phyloP scores from a whole-genome alignment of 1,140 invertebrate species.

The Drosophila rufa region DNA sequence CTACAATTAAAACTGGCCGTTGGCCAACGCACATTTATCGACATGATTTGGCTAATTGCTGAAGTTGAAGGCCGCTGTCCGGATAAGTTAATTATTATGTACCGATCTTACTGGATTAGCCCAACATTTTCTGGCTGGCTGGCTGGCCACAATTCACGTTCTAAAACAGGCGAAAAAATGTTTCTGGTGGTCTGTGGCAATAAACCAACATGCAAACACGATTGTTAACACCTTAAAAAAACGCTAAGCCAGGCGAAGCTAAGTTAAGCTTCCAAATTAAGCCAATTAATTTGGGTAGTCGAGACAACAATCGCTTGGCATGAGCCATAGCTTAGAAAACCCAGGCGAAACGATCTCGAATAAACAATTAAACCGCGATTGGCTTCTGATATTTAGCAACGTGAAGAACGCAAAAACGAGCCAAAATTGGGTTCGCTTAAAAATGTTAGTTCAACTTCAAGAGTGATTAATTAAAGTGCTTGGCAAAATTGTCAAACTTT shows the following conservation, averaged over 20 bases:
- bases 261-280: slow-evolving; percentile 39
- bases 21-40: slow-evolving; percentile 39
- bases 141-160: slow-evolving; percentile 27
- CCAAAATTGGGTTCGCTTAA: slow-evolving; percentile 23
- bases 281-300: slow-evolving; percentile 67
- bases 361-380: slow-evolving; percentile 59
- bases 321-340: slow-evolving; percentile 55
- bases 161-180: slow-evolving; percentile 30
- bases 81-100: slow-evolving; percentile 55
- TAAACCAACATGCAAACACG: slow-evolving; percentile 63
- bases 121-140: slow-evolving; percentile 20
- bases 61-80: slow-evolving; percentile 52
- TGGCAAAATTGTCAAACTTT: slow-evolving; percentile 52
- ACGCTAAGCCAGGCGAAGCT: slow-evolving; percentile 7
- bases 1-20: slow-evolving; percentile 49
- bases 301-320: slow-evolving; percentile 54
- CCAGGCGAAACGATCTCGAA: slow-evolving; percentile 43
- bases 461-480: slow-evolving; percentile 69
- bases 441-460: slow-evolving; percentile 37
- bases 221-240: slow-evolving; percentile 64
- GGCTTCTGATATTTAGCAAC: slow-evolving; percentile 45
- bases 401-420: slow-evolving; percentile 39
- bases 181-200: slow-evolving; percentile 14
- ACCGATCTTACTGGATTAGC: slow-evolving; percentile 17
- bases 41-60: slow-evolving; percentile 47